phyloP scores from a whole-genome alignment of 2,797 vertebrate species.

The Zenarchopterus dispar region DNA sequence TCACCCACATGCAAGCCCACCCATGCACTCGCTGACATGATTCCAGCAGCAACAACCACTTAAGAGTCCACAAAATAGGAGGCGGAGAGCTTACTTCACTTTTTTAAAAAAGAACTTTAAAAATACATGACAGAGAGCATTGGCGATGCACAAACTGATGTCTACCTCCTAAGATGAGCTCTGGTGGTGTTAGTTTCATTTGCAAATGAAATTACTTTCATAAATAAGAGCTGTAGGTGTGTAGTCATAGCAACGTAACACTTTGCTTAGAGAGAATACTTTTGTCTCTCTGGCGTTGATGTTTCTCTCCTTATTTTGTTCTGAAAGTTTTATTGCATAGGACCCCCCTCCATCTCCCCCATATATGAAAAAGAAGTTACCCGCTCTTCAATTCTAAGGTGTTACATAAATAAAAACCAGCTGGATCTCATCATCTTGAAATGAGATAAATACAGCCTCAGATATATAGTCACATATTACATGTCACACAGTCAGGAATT shows the following conservation, averaged over 20 bases:
- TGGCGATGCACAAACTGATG: constrained; percentile 16
- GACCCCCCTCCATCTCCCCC: constrained; percentile 11
- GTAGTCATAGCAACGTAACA: constrained; percentile 75
- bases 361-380: no score
- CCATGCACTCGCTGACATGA: constrained; percentile 44
- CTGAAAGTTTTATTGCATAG: constrained; percentile 55
- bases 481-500: no score
- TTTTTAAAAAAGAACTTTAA: constrained; percentile 21
- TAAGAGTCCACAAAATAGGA: constrained; percentile 6
- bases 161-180: constrained; percentile 42
- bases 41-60: constrained; percentile 36
- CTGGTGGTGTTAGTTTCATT: constrained; percentile 47
- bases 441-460: no score
- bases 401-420: no score
- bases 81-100: constrained; percentile 22
- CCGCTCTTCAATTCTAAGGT: no score
- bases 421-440: no score
- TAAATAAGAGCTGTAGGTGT: constrained; percentile 75
- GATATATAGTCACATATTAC: no score
- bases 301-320: constrained; percentile 48
- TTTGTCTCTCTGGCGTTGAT: constrained; percentile 59
- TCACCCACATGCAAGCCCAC: constrained; percentile 59
- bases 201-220: constrained; percentile 69
- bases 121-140: constrained; percentile 38
- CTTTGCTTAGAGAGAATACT: constrained; percentile 59